Conservation (phyloP, 2,888 invertebrate species). For the Microplitis deprimator region DNA sequence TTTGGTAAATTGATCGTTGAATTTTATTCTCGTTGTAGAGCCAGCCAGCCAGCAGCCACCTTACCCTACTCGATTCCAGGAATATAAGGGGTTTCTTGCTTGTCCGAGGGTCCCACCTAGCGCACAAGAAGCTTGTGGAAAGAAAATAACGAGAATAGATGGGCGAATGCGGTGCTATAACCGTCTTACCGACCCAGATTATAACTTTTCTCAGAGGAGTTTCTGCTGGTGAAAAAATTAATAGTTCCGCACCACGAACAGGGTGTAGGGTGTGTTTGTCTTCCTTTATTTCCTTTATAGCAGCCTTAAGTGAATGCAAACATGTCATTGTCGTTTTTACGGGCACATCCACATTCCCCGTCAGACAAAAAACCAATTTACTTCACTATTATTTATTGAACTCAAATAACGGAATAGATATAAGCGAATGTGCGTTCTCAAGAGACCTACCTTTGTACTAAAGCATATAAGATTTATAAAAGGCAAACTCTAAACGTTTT, state of each 20-base stretch:
- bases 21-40: slow-evolving; percentile 35
- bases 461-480: slow-evolving; percentile 5
- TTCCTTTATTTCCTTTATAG: neutral
- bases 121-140: slow-evolving; percentile 47
- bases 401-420: neutral
- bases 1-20: neutral
- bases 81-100: slow-evolving; percentile 24
- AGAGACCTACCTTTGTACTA: neutral
- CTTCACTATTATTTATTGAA: neutral
- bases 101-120: slow-evolving; percentile 21
- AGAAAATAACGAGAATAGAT: slow-evolving; percentile 54
- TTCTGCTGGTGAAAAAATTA: slow-evolving; percentile 16
- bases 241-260: slow-evolving; percentile 28
- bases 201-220: slow-evolving; percentile 7
- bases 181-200: slow-evolving; percentile 19
- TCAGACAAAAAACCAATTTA: neutral
- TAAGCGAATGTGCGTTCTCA: neutral
- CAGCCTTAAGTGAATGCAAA: slow-evolving; percentile 26
- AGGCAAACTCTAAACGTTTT: slow-evolving; percentile 6
- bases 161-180: slow-evolving; percentile 20
- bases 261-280: slow-evolving; percentile 2
- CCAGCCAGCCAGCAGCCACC: neutral
- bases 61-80: neutral
- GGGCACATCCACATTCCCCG: neutral
- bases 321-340: slow-evolving; percentile 15